These are phyloP conservation scores for Ips typographus DNA, from an alignment of 1,140 invertebrate species.

Conservation along the genomic window DNA sequence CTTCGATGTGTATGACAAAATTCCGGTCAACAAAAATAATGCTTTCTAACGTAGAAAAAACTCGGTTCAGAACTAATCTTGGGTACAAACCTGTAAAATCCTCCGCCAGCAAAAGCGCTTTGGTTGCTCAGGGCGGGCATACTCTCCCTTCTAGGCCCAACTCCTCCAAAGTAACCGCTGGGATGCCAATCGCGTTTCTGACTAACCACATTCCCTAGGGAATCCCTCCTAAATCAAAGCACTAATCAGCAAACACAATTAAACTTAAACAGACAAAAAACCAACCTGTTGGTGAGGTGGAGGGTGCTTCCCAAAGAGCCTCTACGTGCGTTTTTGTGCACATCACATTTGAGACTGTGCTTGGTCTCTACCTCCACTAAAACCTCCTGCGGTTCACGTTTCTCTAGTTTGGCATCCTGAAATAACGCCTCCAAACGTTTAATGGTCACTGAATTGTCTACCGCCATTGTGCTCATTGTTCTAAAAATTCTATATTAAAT, in stretches of 20 bases:
- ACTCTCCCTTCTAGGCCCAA: constrained; percentile 52
- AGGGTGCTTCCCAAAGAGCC: constrained; percentile 57
- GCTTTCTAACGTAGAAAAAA: background rate
- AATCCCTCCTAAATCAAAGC: constrained; percentile 34
- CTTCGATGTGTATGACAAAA: constrained; percentile 3
- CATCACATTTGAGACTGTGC: constrained; percentile 63
- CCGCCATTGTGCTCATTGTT: too few species aligned
- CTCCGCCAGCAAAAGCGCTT: constrained; percentile 38
- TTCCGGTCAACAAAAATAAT: background rate
- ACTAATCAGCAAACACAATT: background rate
- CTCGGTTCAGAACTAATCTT: background rate
- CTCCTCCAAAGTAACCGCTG: constrained; percentile 37
- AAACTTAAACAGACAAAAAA: background rate
- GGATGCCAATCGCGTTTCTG: constrained; percentile 40
- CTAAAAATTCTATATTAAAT: too few species aligned
- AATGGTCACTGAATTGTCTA: constrained; percentile 41
- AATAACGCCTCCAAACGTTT: constrained; percentile 72
- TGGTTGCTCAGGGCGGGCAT: constrained; percentile 51
- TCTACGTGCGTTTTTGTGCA: constrained; percentile 66
- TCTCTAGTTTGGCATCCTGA: constrained; percentile 63
- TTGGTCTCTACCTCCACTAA: constrained; percentile 58
- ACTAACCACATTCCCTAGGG: constrained; percentile 44
- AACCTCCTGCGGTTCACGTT: constrained; percentile 52
- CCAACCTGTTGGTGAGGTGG: constrained; percentile 42
- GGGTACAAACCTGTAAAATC: constrained; percentile 33